These are phyloP conservation scores for Vanacampus margaritifer DNA, from an alignment of 2,113 vertebrate species.

Conservation along the genomic window DNA sequence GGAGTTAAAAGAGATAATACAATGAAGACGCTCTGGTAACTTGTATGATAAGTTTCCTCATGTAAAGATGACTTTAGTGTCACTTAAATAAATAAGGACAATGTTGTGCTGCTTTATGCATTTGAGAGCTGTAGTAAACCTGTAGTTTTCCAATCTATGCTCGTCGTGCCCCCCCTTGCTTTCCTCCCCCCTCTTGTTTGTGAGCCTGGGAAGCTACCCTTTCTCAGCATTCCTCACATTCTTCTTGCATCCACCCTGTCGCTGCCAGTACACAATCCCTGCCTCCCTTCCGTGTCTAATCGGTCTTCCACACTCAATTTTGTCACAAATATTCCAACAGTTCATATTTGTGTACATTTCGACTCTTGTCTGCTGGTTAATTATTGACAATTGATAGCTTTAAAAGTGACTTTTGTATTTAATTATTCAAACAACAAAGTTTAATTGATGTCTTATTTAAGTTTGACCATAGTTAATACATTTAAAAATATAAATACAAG, in stretches of 20 bases:
- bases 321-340: slow-evolving; percentile 21
- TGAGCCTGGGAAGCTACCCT: slow-evolving; percentile 44
- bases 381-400: neutral
- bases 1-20: slow-evolving; percentile 38
- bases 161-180: slow-evolving; percentile 12
- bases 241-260: slow-evolving; percentile 57
- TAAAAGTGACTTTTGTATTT: neutral
- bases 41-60: slow-evolving; percentile 1
- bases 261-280: slow-evolving; percentile 58
- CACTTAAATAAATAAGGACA: neutral
- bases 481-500: neutral
- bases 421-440: neutral
- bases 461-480: no score
- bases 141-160: slow-evolving; percentile 33
- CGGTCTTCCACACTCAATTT: slow-evolving; percentile 32
- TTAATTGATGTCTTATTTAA: no score
- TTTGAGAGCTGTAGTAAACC: slow-evolving; percentile 12
- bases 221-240: slow-evolving; percentile 72
- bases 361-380: neutral
- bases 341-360: neutral
- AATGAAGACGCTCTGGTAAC: slow-evolving; percentile 14
- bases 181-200: slow-evolving; percentile 45
- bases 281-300: slow-evolving; percentile 47
- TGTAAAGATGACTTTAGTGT: neutral
- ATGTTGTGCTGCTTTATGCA: neutral